Base-by-base conservation (phyloP, 2,888 invertebrate genomes). In the Deroplatys truncata region DNA sequence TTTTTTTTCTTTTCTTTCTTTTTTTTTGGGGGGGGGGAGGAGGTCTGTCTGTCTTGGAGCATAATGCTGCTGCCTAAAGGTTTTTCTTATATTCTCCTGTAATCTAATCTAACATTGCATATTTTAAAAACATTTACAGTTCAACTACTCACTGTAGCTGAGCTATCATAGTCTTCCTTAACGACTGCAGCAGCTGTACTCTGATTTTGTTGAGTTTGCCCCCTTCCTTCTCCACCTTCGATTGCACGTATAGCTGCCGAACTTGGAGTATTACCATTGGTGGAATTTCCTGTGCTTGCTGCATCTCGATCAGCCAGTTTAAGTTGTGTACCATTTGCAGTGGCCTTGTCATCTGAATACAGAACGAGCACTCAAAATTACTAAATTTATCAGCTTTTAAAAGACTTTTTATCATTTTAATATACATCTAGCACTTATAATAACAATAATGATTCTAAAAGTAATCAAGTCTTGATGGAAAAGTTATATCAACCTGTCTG, bases 121-220 rank as follows among this genome's bases (percentile, higher is more conserved):
- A 43, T 13, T 43, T 13, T 43, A 2, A 43, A 43, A 43, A 13
- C 43, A 13, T 43, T 13, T 7, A 43, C 31, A 43, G 43, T 43
- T 43, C 43, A 43, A 43, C 10, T 43, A 92, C 93, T 94, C 93
- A 94, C 95, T 93, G 95, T 95, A 92, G 95, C 95, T 88, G 95
- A 95, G 91, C 94, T 95, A 91, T 95, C 95, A 91, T 95, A 94
- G 92, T 95, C 95, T 91, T 95, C 95, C 91, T 94, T 93, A 43
- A 43, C 13, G 90, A 92, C 92, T 29, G 85, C 49, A 28, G n/a
- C 28, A n/a, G 82, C 35, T 8, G 87, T n/a, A n/a, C 82, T 29
- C 10, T 83, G 87, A 13, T 43, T 43, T 87, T 85, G 89, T 85
- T 85, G 90, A 29, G 49, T 83, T 84, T 89, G 88, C 28, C 88